Conservation (phyloP, 2,888 invertebrate genomes). For the Phorcus lineatus region DNA sequence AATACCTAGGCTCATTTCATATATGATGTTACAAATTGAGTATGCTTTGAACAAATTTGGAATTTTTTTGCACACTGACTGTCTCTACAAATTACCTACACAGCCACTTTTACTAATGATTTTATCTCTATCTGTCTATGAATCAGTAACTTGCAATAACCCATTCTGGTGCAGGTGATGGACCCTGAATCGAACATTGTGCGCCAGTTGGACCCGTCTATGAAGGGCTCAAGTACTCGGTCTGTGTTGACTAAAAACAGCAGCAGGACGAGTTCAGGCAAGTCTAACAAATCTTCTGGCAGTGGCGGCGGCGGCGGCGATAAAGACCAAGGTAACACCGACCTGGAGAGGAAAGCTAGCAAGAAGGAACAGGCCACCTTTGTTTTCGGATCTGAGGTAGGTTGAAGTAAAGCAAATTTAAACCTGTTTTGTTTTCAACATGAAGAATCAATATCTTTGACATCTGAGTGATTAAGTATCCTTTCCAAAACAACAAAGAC, state of each 20-base stretch:
- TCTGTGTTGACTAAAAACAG: not conserved
- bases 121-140: too few species aligned
- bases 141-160: not conserved
- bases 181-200: slow-evolving; percentile 56
- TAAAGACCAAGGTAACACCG: not conserved
- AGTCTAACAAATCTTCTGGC: not conserved
- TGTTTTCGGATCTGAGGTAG: slow-evolving; percentile 41
- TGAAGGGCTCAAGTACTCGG: slow-evolving; percentile 19
- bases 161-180: slow-evolving; percentile 51
- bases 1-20: too few species aligned
- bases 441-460: too few species aligned
- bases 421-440: too few species aligned
- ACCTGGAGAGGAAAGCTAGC: slow-evolving; percentile 26
- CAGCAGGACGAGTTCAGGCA: slow-evolving; percentile 21
- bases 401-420: too few species aligned
- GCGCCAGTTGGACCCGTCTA: slow-evolving; percentile 45
- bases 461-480: too few species aligned
- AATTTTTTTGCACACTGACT: too few species aligned
- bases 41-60: too few species aligned
- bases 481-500: too few species aligned
- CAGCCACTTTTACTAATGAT: too few species aligned
- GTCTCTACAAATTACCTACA: too few species aligned
- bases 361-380: slow-evolving; percentile 15
- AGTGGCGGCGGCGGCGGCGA: not conserved
- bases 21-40: too few species aligned